Conservation (phyloP, 2,113 vertebrate species). For the Indri indri region DNA sequence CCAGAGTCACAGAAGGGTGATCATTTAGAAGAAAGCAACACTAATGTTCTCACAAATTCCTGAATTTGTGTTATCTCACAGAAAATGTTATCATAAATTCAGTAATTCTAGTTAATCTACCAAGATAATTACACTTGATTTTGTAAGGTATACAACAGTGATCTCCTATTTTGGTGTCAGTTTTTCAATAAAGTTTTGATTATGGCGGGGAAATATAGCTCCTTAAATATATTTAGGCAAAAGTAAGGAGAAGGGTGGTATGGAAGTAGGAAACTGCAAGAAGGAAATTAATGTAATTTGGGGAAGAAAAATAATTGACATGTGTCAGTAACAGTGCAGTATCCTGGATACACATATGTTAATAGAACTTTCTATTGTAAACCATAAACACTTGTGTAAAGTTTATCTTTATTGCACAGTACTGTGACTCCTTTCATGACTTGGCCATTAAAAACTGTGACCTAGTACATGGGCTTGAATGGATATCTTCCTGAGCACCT, state of each 20-base stretch:
- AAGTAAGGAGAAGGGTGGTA: neutral
- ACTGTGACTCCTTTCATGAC: conserved; percentile 64
- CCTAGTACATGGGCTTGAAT: conserved; percentile 58
- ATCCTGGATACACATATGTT: conserved; percentile 18
- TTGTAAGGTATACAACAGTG: too few relatives aligned
- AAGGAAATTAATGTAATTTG: neutral
- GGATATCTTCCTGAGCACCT: conserved; percentile 64
- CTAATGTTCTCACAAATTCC: too few relatives aligned
- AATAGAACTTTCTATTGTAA: conserved; percentile 52
- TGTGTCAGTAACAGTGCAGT: neutral
- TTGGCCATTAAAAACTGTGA: conserved; percentile 56
- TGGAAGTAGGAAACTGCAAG: neutral
- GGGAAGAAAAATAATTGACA: neutral
- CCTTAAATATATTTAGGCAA: neutral
- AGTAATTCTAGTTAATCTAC: too few relatives aligned
- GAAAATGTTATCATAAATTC: too few relatives aligned
- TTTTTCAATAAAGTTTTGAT: too few relatives aligned
- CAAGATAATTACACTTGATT: too few relatives aligned
- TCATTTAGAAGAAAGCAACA: too few relatives aligned
- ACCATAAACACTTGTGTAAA: conserved; percentile 34
- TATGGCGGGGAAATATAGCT: too few relatives aligned
- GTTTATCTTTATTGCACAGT: conserved; percentile 59
- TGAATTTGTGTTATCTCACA: too few relatives aligned
- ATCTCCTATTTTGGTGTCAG: too few relatives aligned
- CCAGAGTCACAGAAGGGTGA: too few relatives aligned